A percentile compares a stretch with the other conserved stretches of the same genome.
These are phyloP conservation scores for Euthynnus affinis DNA, from an alignment of 2,797 vertebrate genomes.

Conservation along the genomic window DNA sequence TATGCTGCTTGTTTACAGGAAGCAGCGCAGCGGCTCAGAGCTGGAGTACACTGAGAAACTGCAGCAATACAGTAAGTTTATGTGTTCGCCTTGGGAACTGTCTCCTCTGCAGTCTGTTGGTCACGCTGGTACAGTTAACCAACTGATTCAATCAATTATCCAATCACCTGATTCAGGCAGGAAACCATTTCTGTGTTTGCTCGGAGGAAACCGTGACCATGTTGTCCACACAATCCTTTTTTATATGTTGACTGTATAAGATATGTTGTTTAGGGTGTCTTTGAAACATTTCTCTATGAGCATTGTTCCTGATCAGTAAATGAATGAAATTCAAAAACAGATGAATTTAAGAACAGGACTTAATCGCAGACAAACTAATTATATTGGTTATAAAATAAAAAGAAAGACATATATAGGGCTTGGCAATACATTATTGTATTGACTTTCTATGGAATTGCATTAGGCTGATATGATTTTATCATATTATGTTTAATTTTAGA, in stretches of 20 bases:
- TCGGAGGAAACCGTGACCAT: slow-evolving; percentile 27
- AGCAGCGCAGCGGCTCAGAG: slow-evolving; percentile 93
- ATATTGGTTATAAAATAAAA: too few species aligned
- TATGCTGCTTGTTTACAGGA: slow-evolving; percentile 87
- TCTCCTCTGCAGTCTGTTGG: slow-evolving; percentile 40
- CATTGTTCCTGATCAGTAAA: too few species aligned
- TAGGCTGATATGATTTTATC: background rate
- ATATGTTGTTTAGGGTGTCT: background rate
- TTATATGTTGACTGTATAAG: background rate
- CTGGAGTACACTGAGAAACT: slow-evolving; percentile 98
- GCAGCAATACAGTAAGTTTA: slow-evolving; percentile 96
- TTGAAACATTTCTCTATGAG: background rate
- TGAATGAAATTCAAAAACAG: too few species aligned
- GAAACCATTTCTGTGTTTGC: slow-evolving; percentile 46
- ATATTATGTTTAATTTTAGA: background rate
- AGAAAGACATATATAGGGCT: too few species aligned
- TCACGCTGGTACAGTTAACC: slow-evolving; percentile 71
- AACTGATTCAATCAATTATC: slow-evolving; percentile 77
- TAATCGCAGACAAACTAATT: too few species aligned
- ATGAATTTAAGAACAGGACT: too few species aligned
- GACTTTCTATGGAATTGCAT: too few species aligned
- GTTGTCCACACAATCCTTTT: slow-evolving; percentile 6
- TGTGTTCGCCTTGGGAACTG: slow-evolving; percentile 49
- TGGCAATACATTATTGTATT: too few species aligned
- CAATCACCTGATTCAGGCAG: slow-evolving; percentile 69